Evolutionary conservation across 2,113 vertebrate genomes (phyloP).

Genomic region (Tragelaphus scriptus): DNA sequence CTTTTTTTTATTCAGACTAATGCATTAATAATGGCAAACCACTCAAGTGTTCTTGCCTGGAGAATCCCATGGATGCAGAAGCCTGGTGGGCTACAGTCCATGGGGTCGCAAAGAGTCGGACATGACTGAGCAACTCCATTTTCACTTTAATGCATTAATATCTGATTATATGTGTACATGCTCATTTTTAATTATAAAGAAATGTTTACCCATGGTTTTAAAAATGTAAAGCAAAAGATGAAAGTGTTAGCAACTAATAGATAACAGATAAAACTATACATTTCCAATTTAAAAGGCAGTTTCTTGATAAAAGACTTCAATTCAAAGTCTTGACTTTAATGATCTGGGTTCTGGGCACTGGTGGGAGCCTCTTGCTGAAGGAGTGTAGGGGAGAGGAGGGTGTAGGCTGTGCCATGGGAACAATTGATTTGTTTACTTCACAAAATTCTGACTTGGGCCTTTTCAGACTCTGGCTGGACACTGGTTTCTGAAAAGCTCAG

Average conservation of each 20-base stretch:
- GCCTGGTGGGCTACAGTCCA: too few species aligned
- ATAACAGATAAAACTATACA: not conserved
- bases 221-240: not conserved
- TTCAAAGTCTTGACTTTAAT: not conserved
- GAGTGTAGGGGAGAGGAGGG: fast-evolving
- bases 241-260: not conserved
- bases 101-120: too few species aligned
- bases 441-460: not conserved
- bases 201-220: not conserved
- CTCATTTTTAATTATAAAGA: not conserved
- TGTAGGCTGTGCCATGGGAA: not conserved
- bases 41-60: too few species aligned
- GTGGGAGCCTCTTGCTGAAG: not conserved
- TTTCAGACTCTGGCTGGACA: not conserved
- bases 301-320: not conserved
- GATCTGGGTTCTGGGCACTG: not conserved
- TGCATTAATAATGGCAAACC: not conserved
- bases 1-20: not conserved
- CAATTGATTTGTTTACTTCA: not conserved
- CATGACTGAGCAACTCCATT: too few species aligned
- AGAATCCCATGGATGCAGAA: too few species aligned
- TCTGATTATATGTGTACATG: not conserved
- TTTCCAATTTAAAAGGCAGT: not conserved
- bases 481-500: not conserved
- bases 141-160: not conserved